These are phyloP conservation scores for Laticauda colubrina DNA, from an alignment of 2,113 vertebrate species.

Conservation along the genomic window DNA sequence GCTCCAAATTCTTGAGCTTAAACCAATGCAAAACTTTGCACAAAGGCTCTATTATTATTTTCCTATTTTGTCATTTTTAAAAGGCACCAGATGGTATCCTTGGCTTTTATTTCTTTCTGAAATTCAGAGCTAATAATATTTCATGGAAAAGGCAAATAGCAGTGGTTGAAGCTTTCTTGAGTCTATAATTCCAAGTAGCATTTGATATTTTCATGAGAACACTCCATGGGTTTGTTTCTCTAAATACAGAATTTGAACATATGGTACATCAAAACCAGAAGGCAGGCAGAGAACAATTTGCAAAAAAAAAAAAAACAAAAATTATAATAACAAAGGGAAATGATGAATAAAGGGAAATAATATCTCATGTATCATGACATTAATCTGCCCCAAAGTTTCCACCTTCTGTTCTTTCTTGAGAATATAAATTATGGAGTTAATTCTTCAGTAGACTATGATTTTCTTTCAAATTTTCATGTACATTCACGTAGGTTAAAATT, in stretches of 20 bases:
- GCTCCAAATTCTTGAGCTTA: background rate
- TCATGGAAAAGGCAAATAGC: slow-evolving; percentile 36
- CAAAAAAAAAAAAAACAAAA: slow-evolving; percentile 22
- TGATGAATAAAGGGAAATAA: slow-evolving; percentile 50
- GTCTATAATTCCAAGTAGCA: slow-evolving; percentile 38
- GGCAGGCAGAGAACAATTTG: slow-evolving; percentile 36
- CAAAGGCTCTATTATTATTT: background rate
- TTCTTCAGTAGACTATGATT: background rate
- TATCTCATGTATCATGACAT: background rate
- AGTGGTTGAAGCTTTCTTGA: slow-evolving; percentile 15
- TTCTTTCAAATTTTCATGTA: background rate
- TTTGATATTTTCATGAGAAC: slow-evolving; percentile 41
- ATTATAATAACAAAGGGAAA: slow-evolving; percentile 31
- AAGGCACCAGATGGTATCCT: slow-evolving; percentile 27
- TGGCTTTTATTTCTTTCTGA: slow-evolving; percentile 27
- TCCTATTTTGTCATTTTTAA: background rate
- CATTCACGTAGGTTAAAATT: background rate
- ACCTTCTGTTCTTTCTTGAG: background rate
- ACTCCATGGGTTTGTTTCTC: slow-evolving; percentile 35
- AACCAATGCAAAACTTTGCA: background rate
- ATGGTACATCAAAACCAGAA: slow-evolving; percentile 48
- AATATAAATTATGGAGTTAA: background rate
- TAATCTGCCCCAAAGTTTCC: background rate
- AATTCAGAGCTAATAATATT: slow-evolving; percentile 29
- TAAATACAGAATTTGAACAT: slow-evolving; percentile 51